Evolutionary conservation across 2,113 vertebrate genomes (phyloP).

Genomic region (Callorhinus ursinus): DNA sequence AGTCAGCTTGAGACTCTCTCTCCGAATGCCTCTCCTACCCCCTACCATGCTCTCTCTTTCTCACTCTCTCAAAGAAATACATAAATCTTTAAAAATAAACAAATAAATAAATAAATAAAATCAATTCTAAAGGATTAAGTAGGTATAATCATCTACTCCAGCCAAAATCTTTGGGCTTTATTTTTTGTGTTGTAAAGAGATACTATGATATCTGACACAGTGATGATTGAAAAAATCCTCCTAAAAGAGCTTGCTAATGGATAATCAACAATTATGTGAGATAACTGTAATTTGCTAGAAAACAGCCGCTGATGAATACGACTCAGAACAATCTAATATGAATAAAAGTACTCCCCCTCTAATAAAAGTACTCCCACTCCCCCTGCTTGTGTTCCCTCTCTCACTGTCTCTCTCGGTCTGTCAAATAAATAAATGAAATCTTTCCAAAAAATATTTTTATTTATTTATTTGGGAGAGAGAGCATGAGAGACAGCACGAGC

Average conservation of each 20-base stretch:
- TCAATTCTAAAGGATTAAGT: neutral
- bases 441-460: too few relatives aligned
- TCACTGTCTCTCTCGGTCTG: too few relatives aligned
- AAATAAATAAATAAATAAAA: neutral
- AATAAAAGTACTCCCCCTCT: neutral
- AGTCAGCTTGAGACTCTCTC: too few relatives aligned
- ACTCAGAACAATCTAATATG: neutral
- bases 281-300: neutral
- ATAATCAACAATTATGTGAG: neutral
- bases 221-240: neutral
- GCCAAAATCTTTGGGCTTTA: neutral
- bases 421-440: too few relatives aligned
- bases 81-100: too few relatives aligned
- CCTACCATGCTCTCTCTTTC: too few relatives aligned
- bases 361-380: too few relatives aligned
- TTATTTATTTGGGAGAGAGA: too few relatives aligned
- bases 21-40: too few relatives aligned
- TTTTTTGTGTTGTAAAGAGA: neutral
- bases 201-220: neutral
- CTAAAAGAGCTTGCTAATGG: neutral
- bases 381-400: too few relatives aligned
- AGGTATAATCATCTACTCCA: neutral
- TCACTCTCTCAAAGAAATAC: too few relatives aligned
- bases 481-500: too few relatives aligned
- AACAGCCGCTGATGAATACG: neutral